Evolutionary conservation across 2,888 invertebrate species (phyloP), one percentile per base, ranked within the genome.

Genomic region (Eucera pruinosa): DNA sequence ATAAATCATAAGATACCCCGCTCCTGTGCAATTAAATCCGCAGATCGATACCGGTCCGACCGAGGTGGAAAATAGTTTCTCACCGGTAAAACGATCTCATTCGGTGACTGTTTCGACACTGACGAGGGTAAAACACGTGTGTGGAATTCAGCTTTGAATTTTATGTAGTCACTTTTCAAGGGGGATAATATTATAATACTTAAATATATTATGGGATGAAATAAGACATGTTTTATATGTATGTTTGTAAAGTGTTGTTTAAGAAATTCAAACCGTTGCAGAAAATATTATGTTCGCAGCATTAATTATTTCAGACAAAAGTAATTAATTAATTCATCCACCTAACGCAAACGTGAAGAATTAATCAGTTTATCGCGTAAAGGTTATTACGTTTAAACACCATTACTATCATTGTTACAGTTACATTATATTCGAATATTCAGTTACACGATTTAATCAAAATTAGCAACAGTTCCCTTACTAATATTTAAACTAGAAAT

Each of bases 11-110:
- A 74, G 72, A 66, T 77, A 76, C 57, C 69, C 64, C 54, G 71
- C 75, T 78, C 66, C 81, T 52, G 78, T 73, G 68, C 78, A 84
- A 85, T 84, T 85, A 85, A 84, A 87, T 87, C 76, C 77, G 65
- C 48, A 39, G 78, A 78, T 79, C 81, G 79, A 79, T 86, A 81
- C 72, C 75, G 54, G 71, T 68, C 27, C 65, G 60, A 55, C 41
- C 48, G 18, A 20, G 60, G 23, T 13, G 30, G 68, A 73, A 76
- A 79, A 83, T 74, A 65, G 68, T 77, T 73, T 71, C 62, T 25
- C 69, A 20, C 23, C n/a, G 47, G 67, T 64, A 67, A 71, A 69
- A 52, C 33, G 52, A 76, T 64, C 62, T 75, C 30, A 39, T 55
- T 71, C 58, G 50, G 11, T 33, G 52, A 36, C 36, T 54, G 45